phyloP scores from a whole-genome alignment of 1,140 invertebrate genomes.

The Caenorhabditis remanei region DNA sequence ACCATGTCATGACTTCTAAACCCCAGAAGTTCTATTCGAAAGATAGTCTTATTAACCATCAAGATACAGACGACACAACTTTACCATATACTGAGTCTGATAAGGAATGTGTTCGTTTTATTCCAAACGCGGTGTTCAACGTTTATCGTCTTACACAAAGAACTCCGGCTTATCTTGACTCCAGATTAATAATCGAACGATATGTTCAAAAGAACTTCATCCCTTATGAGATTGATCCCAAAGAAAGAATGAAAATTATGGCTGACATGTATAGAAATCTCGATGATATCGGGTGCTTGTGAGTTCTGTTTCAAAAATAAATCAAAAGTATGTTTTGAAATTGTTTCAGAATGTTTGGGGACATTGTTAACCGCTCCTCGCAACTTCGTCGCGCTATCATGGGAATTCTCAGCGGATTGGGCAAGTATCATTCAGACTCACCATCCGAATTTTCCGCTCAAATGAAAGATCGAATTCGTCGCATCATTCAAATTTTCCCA shows the following conservation, averaged over 20 bases:
- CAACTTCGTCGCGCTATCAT: not conserved
- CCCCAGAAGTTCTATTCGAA: not conserved
- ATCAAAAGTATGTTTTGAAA: not conserved
- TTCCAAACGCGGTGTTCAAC: not conserved
- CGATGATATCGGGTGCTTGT: not conserved
- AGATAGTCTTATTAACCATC: not conserved
- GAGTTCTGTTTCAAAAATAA: not conserved
- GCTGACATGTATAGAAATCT: not conserved
- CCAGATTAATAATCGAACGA: constrained; percentile 16
- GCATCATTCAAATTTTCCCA: not conserved
- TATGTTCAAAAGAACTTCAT: not conserved
- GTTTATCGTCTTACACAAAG: not conserved
- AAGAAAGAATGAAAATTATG: not conserved
- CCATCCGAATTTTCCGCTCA: not conserved
- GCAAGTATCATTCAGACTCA: not conserved
- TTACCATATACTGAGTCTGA: constrained; percentile 10
- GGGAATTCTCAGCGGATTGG: not conserved
- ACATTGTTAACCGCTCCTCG: not conserved
- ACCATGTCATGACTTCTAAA: constrained; percentile 9
- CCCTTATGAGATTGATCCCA: not conserved
- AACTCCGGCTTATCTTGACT: not conserved
- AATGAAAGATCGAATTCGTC: constrained; percentile 7
- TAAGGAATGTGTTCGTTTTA: constrained; percentile 17
- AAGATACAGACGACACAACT: not conserved
- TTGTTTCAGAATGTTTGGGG: constrained; percentile 16